Evolutionary conservation across 2,888 invertebrate species (phyloP), one percentile per base, ranked within the genome.

Genomic region (Ichneumon xanthorius): DNA sequence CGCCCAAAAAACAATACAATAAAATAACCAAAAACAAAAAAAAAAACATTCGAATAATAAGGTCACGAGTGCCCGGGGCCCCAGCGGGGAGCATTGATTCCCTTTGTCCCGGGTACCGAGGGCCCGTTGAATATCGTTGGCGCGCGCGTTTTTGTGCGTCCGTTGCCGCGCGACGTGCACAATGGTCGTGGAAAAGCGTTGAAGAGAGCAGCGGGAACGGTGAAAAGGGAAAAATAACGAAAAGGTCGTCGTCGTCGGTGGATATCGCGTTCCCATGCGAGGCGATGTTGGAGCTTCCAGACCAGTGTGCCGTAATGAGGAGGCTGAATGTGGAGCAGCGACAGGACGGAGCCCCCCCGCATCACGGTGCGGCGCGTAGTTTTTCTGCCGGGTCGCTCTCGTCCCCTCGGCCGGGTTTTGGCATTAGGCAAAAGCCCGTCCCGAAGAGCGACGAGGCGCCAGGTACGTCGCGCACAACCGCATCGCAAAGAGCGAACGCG

Each of bases 201-300:
- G 33, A 91, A 92, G 90, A 92, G 91, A 91, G 90, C 91, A 91
- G 88, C 90, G 89, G 65, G 65, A 19, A 61, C 55, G 33, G 53
- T 63, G 61, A 75, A 75, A 75, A 30, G 73, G 33, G 63, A 83
- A 58, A 58, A 58, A 58, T 22, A 26, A 90, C 88, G 89, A 90
- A 89, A 89, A 89, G 75, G 58, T 55, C 55, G 73, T 63, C 61
- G 58, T 58, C 58, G 75, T 63, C 75, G 75, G 89, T 89, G 88
- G 88, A 88, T 90, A 91, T 90, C 89, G 88, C 89, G 89, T 92
- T 92, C 92, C 91, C 92, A 91, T 92, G 87, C 87, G 88, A 11
- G 58, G 26, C 58, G 58, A 58, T 58, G 88, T 86, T 86, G 84
- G 86, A 82, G 80, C 86, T 83, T 88, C 84, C 88, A 86, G 85